phyloP scores from a whole-genome alignment of 2,888 invertebrate species.

The Mantis religiosa region DNA sequence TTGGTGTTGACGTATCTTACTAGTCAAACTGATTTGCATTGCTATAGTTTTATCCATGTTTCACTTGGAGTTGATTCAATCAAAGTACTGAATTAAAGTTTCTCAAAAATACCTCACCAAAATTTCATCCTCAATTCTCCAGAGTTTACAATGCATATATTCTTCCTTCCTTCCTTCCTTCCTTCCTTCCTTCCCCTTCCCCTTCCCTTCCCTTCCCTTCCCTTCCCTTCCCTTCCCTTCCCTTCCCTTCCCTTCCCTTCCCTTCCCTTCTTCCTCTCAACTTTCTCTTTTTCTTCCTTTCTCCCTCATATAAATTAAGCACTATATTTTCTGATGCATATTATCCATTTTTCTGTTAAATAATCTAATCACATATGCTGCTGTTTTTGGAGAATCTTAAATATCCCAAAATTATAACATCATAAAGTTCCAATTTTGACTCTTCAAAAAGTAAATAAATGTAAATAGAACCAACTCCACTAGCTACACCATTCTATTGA shows the following conservation, averaged over 20 bases:
- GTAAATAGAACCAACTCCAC: neutral
- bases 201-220: too few species aligned
- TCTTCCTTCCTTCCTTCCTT: neutral
- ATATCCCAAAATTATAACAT: neutral
- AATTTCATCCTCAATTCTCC: too few species aligned
- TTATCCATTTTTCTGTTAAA: neutral
- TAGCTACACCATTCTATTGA: neutral
- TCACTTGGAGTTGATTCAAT: too few species aligned
- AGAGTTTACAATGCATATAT: too few species aligned
- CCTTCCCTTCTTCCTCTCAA: neutral
- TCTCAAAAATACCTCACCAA: too few species aligned
- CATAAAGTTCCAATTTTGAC: neutral
- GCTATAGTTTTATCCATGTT: too few species aligned
- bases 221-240: too few species aligned
- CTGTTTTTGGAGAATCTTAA: neutral
- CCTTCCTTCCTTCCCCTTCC: neutral
- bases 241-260: neutral
- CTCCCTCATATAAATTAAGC: too few species aligned
- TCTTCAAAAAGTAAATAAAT: neutral
- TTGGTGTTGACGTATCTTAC: too few species aligned
- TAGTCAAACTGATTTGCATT: too few species aligned
- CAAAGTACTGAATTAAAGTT: too few species aligned
- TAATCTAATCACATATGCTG: neutral
- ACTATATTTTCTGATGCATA: neutral
- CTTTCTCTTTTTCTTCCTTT: too few species aligned